Evolutionary conservation across 2,113 vertebrate species (phyloP).

Genomic region (Neolamprologus falcicula): DNA sequence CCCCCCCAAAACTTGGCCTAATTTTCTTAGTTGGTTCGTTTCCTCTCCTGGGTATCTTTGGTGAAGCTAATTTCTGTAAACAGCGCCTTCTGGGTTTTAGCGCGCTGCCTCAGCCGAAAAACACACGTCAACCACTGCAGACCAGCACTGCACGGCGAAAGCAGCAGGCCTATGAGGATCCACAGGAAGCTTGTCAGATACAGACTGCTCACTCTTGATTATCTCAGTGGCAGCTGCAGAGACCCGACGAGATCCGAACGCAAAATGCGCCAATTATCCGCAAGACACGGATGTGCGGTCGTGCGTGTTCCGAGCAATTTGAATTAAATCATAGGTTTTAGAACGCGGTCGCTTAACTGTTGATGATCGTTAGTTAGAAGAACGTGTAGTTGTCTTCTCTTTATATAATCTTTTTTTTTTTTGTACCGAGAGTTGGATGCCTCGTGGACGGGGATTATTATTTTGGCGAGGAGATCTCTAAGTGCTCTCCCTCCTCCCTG

Average conservation of each 20-base stretch:
- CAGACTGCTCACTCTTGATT: conserved; percentile 40
- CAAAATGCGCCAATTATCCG: conserved; percentile 34
- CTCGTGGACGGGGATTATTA: conserved; percentile 39
- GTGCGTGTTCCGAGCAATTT: neutral
- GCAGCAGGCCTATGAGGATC: neutral
- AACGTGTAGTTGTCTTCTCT: neutral
- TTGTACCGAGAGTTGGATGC: conserved; percentile 17
- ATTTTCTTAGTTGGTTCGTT: neutral
- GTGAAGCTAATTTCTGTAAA: neutral
- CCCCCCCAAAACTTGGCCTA: neutral
- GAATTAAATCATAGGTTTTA: neutral
- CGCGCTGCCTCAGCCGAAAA: neutral
- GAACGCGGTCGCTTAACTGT: neutral
- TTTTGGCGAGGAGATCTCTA: conserved; percentile 8
- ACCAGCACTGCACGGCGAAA: neutral
- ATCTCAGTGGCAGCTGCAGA: conserved; percentile 42
- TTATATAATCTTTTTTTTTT: conserved; percentile 34
- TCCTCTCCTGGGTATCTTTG: neutral
- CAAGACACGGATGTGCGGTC: neutral
- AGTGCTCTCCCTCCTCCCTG: conserved; percentile 9
- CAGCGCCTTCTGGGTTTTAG: conserved; percentile 20
- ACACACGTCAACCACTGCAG: conserved; percentile 25
- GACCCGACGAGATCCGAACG: conserved; percentile 14
- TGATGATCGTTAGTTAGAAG: neutral
- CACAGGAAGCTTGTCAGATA: neutral